Base-by-base conservation (phyloP, 1,140 invertebrate genomes). In the Schlechtendalia chinensis region DNA sequence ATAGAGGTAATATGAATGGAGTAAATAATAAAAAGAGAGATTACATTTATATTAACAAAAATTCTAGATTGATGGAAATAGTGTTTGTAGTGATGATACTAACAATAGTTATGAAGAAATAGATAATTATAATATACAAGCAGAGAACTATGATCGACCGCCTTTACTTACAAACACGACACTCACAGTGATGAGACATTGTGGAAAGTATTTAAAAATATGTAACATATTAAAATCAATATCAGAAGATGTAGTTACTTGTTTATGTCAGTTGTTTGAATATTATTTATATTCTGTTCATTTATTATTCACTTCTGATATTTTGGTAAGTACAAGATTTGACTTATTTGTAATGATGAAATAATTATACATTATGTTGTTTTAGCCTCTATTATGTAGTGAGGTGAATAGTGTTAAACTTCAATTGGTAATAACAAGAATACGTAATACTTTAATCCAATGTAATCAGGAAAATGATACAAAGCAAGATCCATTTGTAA, bases 181-280 rank as follows among this genome's bases (percentile, higher is more conserved):
- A 0, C 85, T 99, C 19, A 96, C 95, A 82, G 91, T 99, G 5
- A 86, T 99, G 29, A 88, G 97, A 83, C 91, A 98, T 77, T 96
- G 96, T 86, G 97, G 97, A 83, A 92, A 93, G 82, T 94, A 94
- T 85, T 88, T 99, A 80, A 95, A 98, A 86, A 98, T 99, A 91
- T 96, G 96, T 86, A 90, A 91, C 84, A 89, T 97, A 71, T 87
- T 99, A 29, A 91, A 94, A 81, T 94, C 96, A 27, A 97, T 98
- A 81, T 93, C 96, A 0, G 91, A 94, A 83, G 94, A 97, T 86
- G 95, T 98, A 10, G 91, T 98, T 17, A 89, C 91, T 82, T 92
- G 93, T 82, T 95, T 98, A 89, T 93, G 93, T 83, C 94, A 99
- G 84, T 88, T 99, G 67, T 97, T 97, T 86, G 96, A 99, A 84